Evolutionary conservation across 2,113 vertebrate species (phyloP), one percentile per base, ranked within the genome.

Genomic region (Beaufortia kweichowensis): DNA sequence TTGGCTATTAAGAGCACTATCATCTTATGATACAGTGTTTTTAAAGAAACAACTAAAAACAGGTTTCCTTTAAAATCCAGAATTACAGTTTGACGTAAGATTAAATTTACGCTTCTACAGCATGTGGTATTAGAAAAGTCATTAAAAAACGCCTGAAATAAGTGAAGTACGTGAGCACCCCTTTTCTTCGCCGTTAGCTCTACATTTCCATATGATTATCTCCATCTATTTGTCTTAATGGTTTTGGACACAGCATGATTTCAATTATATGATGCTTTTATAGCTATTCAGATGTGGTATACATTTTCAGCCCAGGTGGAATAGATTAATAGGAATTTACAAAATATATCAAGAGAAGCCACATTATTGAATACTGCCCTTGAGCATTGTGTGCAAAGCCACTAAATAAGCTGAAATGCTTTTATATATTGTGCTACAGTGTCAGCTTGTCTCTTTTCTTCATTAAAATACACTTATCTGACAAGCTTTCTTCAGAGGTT

Each of bases 211-310:
- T 35, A 41, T 39, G n/a, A 65, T 55, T 76, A 53, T 69, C 28
- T 55, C 66, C 3, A 67, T 26, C 43, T n/a, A 43, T 79, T 69
- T 31, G 7, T 78, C 81, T 81, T 79, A 77, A 72, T 14, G 77
- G 82, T 85, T 84, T 86, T 81, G 72, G 88, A 84, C 86, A 84
- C 90, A 90, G 86, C 90, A 86, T 83, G 90, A 90, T 90, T 94
- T 90, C 89, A 93, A 93, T 93, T 93, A 92, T 91, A 84, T 88
- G 91, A 90, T 89, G 88, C 83, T 91, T 86, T 87, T 87, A 89
- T 68, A 86, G 85, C 84, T 87, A 80, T 73, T 86, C 92, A 89
- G 90, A 90, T 89, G 91, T 90, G 92, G 93, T 92, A 94, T 93
- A 91, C 72, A 79, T 83, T 86, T 86, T 85, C 78, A 85, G 85